These are phyloP conservation scores for Podarcis raffonei DNA, from an alignment of 2,113 vertebrate species.

Conservation along the genomic window DNA sequence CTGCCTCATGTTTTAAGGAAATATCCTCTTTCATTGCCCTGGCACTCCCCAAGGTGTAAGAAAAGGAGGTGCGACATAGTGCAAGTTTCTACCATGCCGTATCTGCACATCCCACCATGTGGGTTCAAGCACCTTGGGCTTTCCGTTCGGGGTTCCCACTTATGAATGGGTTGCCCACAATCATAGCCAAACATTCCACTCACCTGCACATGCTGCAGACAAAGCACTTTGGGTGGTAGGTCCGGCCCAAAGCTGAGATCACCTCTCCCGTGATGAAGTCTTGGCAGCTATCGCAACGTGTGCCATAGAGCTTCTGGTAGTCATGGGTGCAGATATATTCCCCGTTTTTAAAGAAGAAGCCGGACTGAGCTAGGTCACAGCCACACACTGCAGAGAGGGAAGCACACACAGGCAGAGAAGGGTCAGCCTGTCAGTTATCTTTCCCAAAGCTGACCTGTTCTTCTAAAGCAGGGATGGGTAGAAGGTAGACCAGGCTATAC, in stretches of 20 bases:
- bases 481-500: too few relatives aligned
- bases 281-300: constrained; percentile 93
- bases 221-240: constrained; percentile 98
- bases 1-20: background rate
- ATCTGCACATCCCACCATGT: background rate
- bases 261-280: constrained; percentile 98
- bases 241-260: constrained; percentile 95
- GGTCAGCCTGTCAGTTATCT: background rate
- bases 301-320: constrained; percentile 97
- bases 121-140: background rate
- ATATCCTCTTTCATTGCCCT: background rate
- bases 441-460: background rate
- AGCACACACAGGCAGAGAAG: fast-evolving
- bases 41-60: background rate
- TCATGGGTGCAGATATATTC: constrained; percentile 98
- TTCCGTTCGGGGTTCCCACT: background rate
- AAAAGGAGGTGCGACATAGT: background rate
- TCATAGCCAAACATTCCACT: background rate
- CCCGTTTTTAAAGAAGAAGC: constrained; percentile 98
- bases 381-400: constrained; percentile 85
- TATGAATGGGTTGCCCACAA: too few relatives aligned
- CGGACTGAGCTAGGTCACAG: constrained; percentile 94
- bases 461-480: background rate
- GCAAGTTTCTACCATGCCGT: background rate
- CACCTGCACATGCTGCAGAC: constrained; percentile 98